phyloP scores from a whole-genome alignment of 1,140 invertebrate genomes.

The Himalopsyche phryganea region DNA sequence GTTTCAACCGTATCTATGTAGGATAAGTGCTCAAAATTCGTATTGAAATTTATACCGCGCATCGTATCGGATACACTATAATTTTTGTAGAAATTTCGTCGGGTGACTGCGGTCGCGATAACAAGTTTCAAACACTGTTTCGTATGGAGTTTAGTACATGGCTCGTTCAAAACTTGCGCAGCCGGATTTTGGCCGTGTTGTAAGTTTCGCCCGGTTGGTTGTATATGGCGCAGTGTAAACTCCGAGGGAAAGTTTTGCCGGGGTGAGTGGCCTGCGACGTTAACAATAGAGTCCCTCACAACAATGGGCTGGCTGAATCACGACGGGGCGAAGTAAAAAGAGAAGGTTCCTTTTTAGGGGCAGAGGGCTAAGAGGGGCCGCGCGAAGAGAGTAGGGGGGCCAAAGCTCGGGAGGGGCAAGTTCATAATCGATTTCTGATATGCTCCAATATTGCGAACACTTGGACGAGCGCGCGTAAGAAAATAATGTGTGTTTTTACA shows the following conservation, averaged over 20 bases:
- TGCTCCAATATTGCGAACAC: constrained; percentile 11
- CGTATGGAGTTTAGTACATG: background rate
- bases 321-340: constrained; percentile 34
- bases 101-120: background rate
- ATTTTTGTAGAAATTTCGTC: constrained; percentile 17
- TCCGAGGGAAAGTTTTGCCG: constrained; percentile 2
- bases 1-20: background rate
- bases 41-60: constrained; percentile 8
- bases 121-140: background rate
- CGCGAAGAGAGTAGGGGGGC: background rate
- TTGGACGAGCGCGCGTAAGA: background rate
- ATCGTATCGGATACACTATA: constrained; percentile 19
- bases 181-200: background rate
- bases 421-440: constrained; percentile 36
- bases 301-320: constrained; percentile 33
- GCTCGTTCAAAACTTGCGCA: constrained; percentile 8
- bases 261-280: constrained; percentile 15
- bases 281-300: constrained; percentile 25
- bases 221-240: background rate
- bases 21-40: constrained; percentile 1
- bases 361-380: constrained; percentile 5
- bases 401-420: constrained; percentile 16
- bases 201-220: constrained; percentile 5
- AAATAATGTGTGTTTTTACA: background rate
- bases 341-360: constrained; percentile 22